These are phyloP conservation scores for Buceros bicornis DNA, from an alignment of 2,797 vertebrate genomes.

Conservation along the genomic window DNA sequence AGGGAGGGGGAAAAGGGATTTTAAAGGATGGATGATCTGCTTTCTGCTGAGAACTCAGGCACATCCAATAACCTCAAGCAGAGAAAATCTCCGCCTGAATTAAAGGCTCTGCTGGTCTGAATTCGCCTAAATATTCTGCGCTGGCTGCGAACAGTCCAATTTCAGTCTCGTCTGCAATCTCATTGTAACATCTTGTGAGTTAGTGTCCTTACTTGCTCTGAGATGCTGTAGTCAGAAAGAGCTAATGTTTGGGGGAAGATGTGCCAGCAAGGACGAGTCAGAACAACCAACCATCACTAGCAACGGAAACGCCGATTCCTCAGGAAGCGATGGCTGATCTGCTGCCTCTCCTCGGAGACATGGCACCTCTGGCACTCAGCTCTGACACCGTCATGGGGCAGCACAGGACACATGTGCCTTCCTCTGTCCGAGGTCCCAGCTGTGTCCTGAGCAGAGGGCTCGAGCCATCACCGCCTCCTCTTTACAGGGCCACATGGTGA, in stretches of 20 bases:
- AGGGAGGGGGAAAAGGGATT: background rate
- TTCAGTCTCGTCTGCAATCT: constrained; percentile 16
- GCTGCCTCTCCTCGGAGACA: background rate
- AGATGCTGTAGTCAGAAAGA: background rate
- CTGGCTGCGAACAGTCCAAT: background rate
- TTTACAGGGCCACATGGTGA: accelerated
- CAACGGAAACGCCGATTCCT: accelerated
- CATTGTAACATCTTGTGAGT: background rate
- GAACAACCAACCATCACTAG: background rate
- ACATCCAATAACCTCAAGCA: constrained; percentile 61
- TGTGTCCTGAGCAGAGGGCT: background rate
- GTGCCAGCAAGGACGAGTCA: background rate
- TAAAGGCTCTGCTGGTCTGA: constrained; percentile 55
- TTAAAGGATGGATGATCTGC: constrained; percentile 36
- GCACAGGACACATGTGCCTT: background rate
- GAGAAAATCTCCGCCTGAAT: constrained; percentile 61
- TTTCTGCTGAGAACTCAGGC: constrained; percentile 55
- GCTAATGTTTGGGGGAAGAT: background rate
- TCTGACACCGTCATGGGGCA: background rate
- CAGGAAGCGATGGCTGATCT: background rate
- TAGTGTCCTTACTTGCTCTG: constrained; percentile 39
- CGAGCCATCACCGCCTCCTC: background rate
- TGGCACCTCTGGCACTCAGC: background rate
- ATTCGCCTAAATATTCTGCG: constrained; percentile 29
- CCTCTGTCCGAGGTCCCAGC: accelerated